Evolutionary conservation across 1,140 invertebrate genomes (phyloP), one percentile per base, ranked within the genome.

Genomic region (Bombyx mandarina): DNA sequence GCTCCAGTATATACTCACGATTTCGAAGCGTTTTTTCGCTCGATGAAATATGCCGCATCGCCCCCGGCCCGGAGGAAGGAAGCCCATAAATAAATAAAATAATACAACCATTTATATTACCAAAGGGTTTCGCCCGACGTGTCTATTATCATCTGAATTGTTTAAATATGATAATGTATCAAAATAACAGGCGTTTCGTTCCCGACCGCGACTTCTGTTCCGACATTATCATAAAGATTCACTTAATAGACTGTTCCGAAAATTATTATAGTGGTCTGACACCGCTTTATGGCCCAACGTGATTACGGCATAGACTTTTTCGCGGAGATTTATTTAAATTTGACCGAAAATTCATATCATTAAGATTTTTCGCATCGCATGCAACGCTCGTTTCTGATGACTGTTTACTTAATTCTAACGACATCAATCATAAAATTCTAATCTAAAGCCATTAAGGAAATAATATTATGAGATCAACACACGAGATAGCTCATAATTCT

Each of bases 131-230:
- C 69, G 67, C 72, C 75, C 80, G 83, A 86, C 82, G 80, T 81
- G 79, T 85, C 83, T 86, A 86, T 86, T 86, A 86, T 82, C 83
- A 86, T 86, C 75, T 70, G 79, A 83, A 86, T 86, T 84, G 83
- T 85, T 86, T 85, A 81, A 86, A 86, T 86, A 86, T 86, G 83
- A 83, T 84, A 86, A 86, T 86, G 79, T 72, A 83, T 85, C 82
- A 86, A 84, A 86, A 82, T 82, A 82, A 82, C 78, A 78, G 79
- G 71, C 80, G 69, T 71, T 69, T 76, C 70, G 69, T 74, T 73
- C 71, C 73, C 75, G 78, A 67, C 73, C 78, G 69, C 77, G 81
- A 85, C 83, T 86, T 83, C 82, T 85, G 82, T 86, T 82, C 73
- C 69, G 64, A 75, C 75, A 81, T 83, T 85, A 83, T 73, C 79